These are phyloP conservation scores for Netelia virgata DNA, from an alignment of 2,888 invertebrate genomes.

Conservation along the genomic window DNA sequence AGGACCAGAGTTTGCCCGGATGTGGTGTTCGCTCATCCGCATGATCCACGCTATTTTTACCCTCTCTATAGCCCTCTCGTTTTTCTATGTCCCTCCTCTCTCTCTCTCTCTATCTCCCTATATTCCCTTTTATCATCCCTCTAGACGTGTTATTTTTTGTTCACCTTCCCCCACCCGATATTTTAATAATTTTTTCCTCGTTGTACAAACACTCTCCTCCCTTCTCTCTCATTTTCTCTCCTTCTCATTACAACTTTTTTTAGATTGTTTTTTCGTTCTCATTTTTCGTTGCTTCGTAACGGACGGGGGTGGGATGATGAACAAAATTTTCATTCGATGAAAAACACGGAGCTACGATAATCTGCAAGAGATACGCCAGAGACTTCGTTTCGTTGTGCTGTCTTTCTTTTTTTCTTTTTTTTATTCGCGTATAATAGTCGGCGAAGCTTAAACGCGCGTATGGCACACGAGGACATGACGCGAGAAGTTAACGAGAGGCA, in stretches of 20 bases:
- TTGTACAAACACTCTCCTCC: slow-evolving; percentile 5
- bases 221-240: slow-evolving; percentile 2
- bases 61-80: slow-evolving; percentile 18
- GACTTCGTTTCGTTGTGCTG: too few species aligned
- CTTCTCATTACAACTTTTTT: slow-evolving; percentile 30
- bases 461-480: too few species aligned
- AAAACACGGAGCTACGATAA: slow-evolving; percentile 8
- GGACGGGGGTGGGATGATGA: slow-evolving; percentile 6
- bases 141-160: not conserved
- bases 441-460: too few species aligned
- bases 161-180: not conserved
- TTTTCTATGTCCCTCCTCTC: slow-evolving; percentile 6
- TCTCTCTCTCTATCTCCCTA: not conserved
- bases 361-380: not conserved
- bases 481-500: too few species aligned
- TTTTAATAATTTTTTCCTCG: slow-evolving; percentile 41
- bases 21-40: slow-evolving; percentile 64
- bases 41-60: slow-evolving; percentile 63
- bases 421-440: too few species aligned
- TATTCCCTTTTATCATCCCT: slow-evolving; percentile 47
- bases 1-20: slow-evolving; percentile 51
- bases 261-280: not conserved
- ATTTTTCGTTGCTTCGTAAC: too few species aligned
- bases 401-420: too few species aligned
- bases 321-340: slow-evolving; percentile 18